Base-by-base conservation (phyloP, 2,797 vertebrate genomes). In the Ceyx erithaca region DNA sequence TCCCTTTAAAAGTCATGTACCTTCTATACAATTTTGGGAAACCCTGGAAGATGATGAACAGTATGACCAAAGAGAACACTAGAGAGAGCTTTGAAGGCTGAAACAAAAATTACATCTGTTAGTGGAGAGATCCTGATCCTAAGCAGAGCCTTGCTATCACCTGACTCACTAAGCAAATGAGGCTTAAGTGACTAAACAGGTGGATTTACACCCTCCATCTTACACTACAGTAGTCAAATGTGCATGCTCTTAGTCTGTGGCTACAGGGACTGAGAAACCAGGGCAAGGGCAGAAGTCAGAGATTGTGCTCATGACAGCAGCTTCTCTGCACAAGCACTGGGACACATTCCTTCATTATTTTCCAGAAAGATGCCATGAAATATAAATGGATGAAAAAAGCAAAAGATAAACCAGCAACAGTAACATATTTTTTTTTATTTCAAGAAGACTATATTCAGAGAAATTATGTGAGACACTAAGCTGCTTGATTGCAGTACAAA, bases 291-390 rank as follows among this genome's bases (percentile, higher is more conserved):
- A 14, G 5, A 72, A 87, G 49, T 22, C 76, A 76, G 69, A 66
- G 62, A 40, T 7, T 58, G 43, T 63, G 19, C 21, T 80, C 11
- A 6, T 9, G n/a, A 35, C 61, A 82, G 16, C n/a, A 23, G 23
- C 11, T 91, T 78, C 51, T 76, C 55, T 2, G 22, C 3, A 2
- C 0, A 0, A 64, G 26, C 0, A 0, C 30, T 0, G 0, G 15
- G 26, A 43, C 21, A 8, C 14, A 7, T 62, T 85, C 49, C 64
- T 89, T 61, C 33, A 17, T 77, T 58, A 26, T 79, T 87, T 57
- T 87, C 23, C 10, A 48, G 68, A 77, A 76, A 64, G 15, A 51
- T 80, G 25, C 10, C 37, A 68, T 66, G 45, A 93, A 72, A 21
- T 0, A 0, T 20, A 14, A 55, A 62, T 45, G 12, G 23, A 3